phyloP scores from a whole-genome alignment of 2,113 vertebrate genomes.

The Microtus montanus region DNA sequence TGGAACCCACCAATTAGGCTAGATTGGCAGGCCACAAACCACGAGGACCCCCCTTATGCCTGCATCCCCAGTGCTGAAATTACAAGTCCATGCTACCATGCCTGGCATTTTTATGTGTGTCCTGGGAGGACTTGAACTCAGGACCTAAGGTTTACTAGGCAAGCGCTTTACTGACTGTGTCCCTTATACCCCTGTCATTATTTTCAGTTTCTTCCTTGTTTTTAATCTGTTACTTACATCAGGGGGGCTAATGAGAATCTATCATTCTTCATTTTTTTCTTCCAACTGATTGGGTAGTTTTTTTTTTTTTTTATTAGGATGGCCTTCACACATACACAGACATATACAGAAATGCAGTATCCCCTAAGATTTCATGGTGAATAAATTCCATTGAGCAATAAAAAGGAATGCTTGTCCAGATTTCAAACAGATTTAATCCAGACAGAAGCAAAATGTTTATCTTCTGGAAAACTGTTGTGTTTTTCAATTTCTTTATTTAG shows the following conservation, averaged over 20 bases:
- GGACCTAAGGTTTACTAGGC: not conserved
- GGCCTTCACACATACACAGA: not conserved
- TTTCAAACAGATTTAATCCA: conserved; percentile 47
- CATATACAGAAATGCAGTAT: not conserved
- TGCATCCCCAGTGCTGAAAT: not conserved
- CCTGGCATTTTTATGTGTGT: not conserved
- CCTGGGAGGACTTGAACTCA: not conserved
- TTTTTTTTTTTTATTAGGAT: conserved; percentile 15
- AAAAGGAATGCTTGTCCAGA: not conserved
- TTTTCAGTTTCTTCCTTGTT: not conserved
- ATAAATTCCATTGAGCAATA: not conserved
- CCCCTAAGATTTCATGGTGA: conserved; percentile 47
- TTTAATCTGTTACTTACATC: not conserved
- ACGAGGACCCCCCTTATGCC: not conserved
- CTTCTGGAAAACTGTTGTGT: conserved; percentile 6
- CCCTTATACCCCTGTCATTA: fast-evolving
- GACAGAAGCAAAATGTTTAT: not conserved
- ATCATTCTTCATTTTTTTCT: not conserved
- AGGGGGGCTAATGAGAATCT: not conserved
- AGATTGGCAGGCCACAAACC: too few relatives aligned
- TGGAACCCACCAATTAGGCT: not conserved
- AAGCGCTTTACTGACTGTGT: not conserved
- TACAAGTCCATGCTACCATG: not conserved
- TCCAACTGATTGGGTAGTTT: not conserved
- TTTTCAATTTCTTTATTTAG: not conserved